Percentiles rank a stretch among this genome's conserved stretches.
Evolutionary conservation across 35 echinoderm and acorn worm species (phyloP).

Genomic region (Ophioderma brevispina): DNA sequence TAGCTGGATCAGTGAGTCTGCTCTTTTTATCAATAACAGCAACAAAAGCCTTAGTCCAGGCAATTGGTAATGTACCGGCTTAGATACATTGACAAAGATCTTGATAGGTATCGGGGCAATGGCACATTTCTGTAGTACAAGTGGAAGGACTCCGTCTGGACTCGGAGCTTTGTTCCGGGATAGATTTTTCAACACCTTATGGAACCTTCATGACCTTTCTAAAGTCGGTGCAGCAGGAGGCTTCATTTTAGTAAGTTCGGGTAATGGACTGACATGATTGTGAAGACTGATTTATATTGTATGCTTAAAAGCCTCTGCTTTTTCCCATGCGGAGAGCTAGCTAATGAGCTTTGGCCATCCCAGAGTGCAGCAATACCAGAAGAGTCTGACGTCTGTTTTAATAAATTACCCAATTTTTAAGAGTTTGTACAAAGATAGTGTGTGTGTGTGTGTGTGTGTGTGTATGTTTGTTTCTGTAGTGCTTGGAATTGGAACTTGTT

Average conservation of each 20-base stretch:
- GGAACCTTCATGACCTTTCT: not conserved
- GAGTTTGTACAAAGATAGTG: no score
- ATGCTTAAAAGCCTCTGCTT: no score
- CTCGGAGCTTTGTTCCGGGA: constrained; percentile 30
- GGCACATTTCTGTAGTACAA: constrained; percentile 16
- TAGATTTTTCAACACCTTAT: constrained; percentile 2
- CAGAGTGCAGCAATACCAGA: not conserved
- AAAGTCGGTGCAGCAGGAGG: not conserved
- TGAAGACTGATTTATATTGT: not conserved
- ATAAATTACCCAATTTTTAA: no score
- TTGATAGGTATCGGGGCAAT: not conserved
- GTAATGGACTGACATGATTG: not conserved
- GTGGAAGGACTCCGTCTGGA: constrained; percentile 2
- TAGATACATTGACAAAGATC: not conserved
- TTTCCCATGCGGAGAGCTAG: no score
- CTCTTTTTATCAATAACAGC: not conserved
- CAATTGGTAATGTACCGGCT: constrained; percentile 8
- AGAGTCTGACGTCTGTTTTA: no score
- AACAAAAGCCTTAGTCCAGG: not conserved
- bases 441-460: no score
- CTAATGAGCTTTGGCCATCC: not conserved
- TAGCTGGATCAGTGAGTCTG: not conserved
- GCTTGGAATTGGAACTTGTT: no score
- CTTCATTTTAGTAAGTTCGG: not conserved
- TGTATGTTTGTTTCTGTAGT: no score